Base-by-base conservation (phyloP, 2,797 vertebrate genomes). In the Cirrhinus molitorella region DNA sequence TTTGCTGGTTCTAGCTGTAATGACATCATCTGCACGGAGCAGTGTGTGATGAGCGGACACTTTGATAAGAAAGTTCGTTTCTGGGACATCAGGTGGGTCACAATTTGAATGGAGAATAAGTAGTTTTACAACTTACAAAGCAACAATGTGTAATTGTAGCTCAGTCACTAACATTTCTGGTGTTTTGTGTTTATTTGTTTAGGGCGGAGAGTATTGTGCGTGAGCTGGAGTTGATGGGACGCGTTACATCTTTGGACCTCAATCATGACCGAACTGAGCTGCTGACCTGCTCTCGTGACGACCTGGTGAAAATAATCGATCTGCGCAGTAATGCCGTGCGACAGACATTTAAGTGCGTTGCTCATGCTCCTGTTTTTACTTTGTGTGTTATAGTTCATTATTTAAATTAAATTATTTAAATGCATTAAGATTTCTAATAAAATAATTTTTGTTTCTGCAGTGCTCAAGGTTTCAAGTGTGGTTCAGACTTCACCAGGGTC, bases 31-130 rank as follows among this genome's bases (percentile, higher is more conserved):
- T 99, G 98, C 91, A 99, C 98, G 0, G 98, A 99, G 88, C 98
- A 99, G 84, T 99, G 98, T 88, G 98, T 99, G 45, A 99, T 99
- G 97, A 99, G 98, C 17, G 98, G 97, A 80, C 98, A 99, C 89
- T 99, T 99, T 51, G 98, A 99, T 84, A 99, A 99, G 96, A 99
- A 99, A 88, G 96, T 99, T 61, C 96, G 98, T 14, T 99, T 99
- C 94, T 99, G 98, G 98, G 98, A 99, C 89, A 99, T 99, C 91
- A 96, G 98, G 98, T 97, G 94, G 92, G 89, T 70, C 4, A 0
- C 11, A 19, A 59, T 70, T 53, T 73, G 49, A 9, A 25, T 0
- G 28, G 16, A 17, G 14, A 17, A 5, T 47, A 14, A 12, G 45
- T 47, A 4, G 13, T 13, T 11, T 47, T 45, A 17, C 31, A 34